Evolutionary conservation across 2,113 vertebrate species (phyloP).

Genomic region (Scolopax mira): DNA sequence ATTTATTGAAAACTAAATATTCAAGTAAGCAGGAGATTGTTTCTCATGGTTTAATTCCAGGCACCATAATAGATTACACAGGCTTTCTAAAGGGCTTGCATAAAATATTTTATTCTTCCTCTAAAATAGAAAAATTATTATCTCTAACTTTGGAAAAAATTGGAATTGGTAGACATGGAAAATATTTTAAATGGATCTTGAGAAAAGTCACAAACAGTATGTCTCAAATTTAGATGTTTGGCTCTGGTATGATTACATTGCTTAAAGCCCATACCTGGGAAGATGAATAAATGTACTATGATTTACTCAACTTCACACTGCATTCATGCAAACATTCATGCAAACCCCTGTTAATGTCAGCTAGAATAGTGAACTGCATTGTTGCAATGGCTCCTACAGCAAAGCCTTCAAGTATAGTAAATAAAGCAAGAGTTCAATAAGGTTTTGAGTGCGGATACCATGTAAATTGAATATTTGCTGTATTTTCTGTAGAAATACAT

Average conservation of each 20-base stretch:
- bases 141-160: neutral
- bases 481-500: neutral
- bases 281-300: neutral
- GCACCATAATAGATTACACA: neutral
- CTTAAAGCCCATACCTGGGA: neutral
- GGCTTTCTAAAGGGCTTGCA: neutral
- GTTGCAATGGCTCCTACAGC: neutral
- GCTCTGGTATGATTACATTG: neutral
- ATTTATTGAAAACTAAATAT: neutral
- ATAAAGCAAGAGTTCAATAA: neutral
- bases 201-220: neutral
- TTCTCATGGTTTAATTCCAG: neutral
- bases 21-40: neutral
- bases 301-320: neutral
- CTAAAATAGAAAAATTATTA: neutral
- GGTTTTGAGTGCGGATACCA: neutral
- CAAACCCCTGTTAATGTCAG: neutral
- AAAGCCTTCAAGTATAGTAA: neutral
- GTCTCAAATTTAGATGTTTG: neutral
- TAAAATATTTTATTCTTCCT: neutral
- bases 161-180: neutral
- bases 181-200: neutral
- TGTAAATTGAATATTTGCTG: neutral
- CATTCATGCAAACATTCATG: neutral
- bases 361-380: neutral